A percentile compares a stretch with the other conserved stretches of the same genome.
These are phyloP conservation scores for Athalia circularis DNA, from an alignment of 2,888 invertebrate species.

Conservation along the genomic window DNA sequence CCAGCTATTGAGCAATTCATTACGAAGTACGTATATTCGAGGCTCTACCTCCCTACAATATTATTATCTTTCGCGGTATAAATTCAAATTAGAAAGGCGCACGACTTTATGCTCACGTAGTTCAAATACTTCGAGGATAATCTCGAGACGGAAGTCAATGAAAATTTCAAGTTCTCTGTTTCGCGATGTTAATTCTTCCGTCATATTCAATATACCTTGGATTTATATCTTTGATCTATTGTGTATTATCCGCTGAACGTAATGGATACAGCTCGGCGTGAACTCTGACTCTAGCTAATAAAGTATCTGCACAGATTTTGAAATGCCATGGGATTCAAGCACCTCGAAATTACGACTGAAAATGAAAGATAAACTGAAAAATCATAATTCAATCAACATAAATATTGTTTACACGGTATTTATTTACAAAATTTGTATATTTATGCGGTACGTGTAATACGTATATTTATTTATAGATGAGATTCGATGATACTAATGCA, in stretches of 20 bases:
- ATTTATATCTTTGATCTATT: conserved; percentile 1
- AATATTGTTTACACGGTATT: conserved; percentile 50
- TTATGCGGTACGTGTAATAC: conserved; percentile 50
- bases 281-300: not conserved
- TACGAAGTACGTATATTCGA: conserved; percentile 9
- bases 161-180: not conserved
- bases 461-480: conserved; percentile 15
- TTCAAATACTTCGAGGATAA: conserved; percentile 18
- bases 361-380: not conserved
- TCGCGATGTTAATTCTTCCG: not conserved
- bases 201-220: not conserved
- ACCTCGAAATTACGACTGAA: not conserved
- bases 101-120: not conserved
- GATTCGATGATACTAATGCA: conserved; percentile 51
- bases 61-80: conserved; percentile 19
- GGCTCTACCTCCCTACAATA: not conserved
- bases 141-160: conserved; percentile 6
- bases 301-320: not conserved
- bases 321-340: not conserved
- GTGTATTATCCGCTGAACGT: not conserved
- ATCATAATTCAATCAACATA: not conserved
- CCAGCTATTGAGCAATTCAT: conserved; percentile 38
- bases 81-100: conserved; percentile 19
- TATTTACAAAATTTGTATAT: conserved; percentile 65
- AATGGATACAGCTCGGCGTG: not conserved